Conservation (phyloP, 1,140 invertebrate genomes). For the Euglossa dilemma region DNA sequence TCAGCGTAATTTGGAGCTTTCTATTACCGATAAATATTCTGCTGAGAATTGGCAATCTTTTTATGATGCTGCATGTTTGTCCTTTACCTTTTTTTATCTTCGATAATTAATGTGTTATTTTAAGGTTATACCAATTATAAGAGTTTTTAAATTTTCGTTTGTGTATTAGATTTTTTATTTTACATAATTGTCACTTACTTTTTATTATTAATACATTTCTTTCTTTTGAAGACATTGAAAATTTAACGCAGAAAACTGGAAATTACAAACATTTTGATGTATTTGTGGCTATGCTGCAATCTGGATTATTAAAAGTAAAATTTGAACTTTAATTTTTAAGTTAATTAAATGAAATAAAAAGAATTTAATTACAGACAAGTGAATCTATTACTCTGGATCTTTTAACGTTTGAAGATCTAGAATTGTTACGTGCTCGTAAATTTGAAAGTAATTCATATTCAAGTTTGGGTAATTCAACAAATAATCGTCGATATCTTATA, state of each 20-base stretch:
- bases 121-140: not conserved
- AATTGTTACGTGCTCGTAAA: slow-evolving; percentile 70
- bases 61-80: slow-evolving; percentile 81
- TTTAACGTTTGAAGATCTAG: slow-evolving; percentile 79
- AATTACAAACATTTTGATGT: slow-evolving; percentile 83
- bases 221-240: slow-evolving; percentile 81
- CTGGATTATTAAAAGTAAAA: slow-evolving; percentile 81
- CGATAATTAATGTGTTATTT: not conserved
- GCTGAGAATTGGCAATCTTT: slow-evolving; percentile 83
- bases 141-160: not conserved
- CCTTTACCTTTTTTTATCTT: slow-evolving; percentile 3
- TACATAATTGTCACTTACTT: not conserved
- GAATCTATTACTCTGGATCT: slow-evolving; percentile 78
- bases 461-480: slow-evolving; percentile 48
- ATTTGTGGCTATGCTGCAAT: slow-evolving; percentile 82
- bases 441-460: slow-evolving; percentile 41
- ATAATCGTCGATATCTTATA: slow-evolving; percentile 78
- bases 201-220: slow-evolving; percentile 1
- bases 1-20: slow-evolving; percentile 76
- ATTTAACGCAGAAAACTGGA: slow-evolving; percentile 82
- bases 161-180: not conserved
- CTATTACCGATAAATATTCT: slow-evolving; percentile 81
- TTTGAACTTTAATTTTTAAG: slow-evolving; percentile 1
- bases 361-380: slow-evolving; percentile 74
- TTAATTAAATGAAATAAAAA: slow-evolving; percentile 29